These are phyloP conservation scores for Hypotaenidia philippensis DNA, from an alignment of 2,797 vertebrate genomes.

Conservation along the genomic window DNA sequence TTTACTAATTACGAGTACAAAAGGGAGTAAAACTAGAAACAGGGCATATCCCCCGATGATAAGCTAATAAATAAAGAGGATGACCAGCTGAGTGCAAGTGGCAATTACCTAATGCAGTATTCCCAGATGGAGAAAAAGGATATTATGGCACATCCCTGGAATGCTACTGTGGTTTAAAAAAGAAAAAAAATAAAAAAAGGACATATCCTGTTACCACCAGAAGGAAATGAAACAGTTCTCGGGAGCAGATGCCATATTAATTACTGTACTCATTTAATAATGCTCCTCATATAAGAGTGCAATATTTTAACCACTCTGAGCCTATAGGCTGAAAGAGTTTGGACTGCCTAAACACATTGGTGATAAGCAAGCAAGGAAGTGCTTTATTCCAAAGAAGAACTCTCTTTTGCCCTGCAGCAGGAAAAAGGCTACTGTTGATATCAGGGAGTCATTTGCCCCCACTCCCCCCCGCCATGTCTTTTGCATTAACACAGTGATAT, in stretches of 20 bases:
- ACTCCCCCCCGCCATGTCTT: neutral
- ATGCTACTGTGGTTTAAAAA: conserved; percentile 37
- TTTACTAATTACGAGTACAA: conserved; percentile 3
- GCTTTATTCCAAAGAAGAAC: neutral
- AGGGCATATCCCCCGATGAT: neutral
- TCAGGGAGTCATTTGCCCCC: neutral
- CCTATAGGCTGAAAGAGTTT: neutral
- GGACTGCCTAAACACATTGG: neutral
- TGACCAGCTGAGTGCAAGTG: neutral
- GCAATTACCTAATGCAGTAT: conserved; percentile 25
- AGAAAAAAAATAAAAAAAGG: fast-evolving
- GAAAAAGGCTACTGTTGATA: neutral
- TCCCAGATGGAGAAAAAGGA: conserved; percentile 55
- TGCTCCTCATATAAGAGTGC: neutral
- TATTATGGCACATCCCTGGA: conserved; percentile 60
- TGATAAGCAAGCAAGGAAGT: neutral
- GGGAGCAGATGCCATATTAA: conserved; percentile 26
- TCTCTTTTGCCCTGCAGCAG: neutral
- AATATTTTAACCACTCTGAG: neutral
- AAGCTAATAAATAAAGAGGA: neutral
- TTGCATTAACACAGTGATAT: neutral
- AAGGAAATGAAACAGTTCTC: conserved; percentile 49
- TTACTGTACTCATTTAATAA: neutral
- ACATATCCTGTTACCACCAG: conserved; percentile 13
- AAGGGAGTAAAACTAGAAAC: neutral